These are phyloP conservation scores for Spinus olivaceus DNA, from an alignment of 2,797 vertebrate species.

Conservation along the genomic window DNA sequence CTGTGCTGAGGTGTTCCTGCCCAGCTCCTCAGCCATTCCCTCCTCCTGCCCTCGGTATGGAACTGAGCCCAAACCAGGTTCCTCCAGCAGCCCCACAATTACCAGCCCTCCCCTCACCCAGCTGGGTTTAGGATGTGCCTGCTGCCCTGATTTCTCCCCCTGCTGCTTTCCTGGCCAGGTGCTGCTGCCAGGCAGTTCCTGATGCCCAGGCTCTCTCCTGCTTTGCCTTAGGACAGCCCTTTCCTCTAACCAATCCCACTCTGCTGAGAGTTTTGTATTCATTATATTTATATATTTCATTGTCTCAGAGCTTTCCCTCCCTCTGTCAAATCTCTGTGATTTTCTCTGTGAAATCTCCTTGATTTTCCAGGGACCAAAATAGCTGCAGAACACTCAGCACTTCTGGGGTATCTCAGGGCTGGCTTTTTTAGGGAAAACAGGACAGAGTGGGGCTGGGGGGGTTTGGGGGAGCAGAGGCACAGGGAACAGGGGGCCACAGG, in stretches of 20 bases:
- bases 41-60: neutral
- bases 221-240: neutral
- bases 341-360: neutral
- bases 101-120: neutral
- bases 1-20: neutral
- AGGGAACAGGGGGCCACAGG: fast-evolving
- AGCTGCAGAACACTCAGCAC: neutral
- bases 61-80: neutral
- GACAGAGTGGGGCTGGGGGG: neutral
- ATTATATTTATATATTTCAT: neutral
- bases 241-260: too few species aligned
- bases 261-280: neutral
- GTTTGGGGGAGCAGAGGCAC: neutral
- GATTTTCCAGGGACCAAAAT: neutral
- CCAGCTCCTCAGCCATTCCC: fast-evolving
- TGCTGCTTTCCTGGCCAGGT: neutral
- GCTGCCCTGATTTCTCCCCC: neutral
- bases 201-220: neutral
- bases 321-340: neutral
- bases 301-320: neutral
- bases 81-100: fast-evolving
- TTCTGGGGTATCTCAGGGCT: neutral
- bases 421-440: neutral
- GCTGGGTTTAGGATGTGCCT: neutral
- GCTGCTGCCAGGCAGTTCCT: neutral